Conservation (phyloP, 2,113 vertebrate species). For the Hyaena hyaena region DNA sequence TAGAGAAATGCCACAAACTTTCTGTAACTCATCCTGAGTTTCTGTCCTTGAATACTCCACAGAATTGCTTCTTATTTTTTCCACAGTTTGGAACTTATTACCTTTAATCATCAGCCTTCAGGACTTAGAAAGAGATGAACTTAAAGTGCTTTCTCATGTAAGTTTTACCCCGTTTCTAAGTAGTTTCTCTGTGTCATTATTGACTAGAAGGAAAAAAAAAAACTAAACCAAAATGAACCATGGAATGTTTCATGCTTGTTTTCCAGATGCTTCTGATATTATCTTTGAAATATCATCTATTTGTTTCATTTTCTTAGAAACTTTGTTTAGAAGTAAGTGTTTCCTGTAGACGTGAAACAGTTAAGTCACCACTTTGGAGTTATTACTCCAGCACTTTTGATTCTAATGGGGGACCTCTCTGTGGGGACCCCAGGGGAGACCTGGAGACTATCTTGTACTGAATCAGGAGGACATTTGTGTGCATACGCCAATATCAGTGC, state of each 20-base stretch:
- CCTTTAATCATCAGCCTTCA: not conserved
- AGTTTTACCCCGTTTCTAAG: not conserved
- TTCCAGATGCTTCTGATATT: slow-evolving; percentile 43
- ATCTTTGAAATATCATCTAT: slow-evolving; percentile 42
- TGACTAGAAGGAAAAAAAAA: not conserved
- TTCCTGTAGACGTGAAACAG: not conserved
- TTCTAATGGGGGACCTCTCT: not conserved
- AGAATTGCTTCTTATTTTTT: not conserved
- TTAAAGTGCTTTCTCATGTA: slow-evolving; percentile 26
- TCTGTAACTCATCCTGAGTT: not conserved
- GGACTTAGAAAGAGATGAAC: not conserved
- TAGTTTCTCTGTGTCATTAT: slow-evolving; percentile 44
- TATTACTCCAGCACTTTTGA: not conserved
- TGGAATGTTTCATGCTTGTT: slow-evolving; percentile 28
- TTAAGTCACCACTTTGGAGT: not conserved
- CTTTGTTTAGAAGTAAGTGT: not conserved
- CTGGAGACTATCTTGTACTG: slow-evolving; percentile 58
- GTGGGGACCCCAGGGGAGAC: not conserved
- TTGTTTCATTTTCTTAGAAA: slow-evolving; percentile 7
- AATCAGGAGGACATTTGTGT: slow-evolving; percentile 43
- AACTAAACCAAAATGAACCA: not conserved
- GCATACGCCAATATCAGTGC: not conserved
- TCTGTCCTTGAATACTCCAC: not conserved
- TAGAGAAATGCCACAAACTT: slow-evolving; percentile 12
- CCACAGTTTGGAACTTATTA: slow-evolving; percentile 42